phyloP scores from a whole-genome alignment of 2,888 invertebrate genomes.

The Pedicia rivosa region DNA sequence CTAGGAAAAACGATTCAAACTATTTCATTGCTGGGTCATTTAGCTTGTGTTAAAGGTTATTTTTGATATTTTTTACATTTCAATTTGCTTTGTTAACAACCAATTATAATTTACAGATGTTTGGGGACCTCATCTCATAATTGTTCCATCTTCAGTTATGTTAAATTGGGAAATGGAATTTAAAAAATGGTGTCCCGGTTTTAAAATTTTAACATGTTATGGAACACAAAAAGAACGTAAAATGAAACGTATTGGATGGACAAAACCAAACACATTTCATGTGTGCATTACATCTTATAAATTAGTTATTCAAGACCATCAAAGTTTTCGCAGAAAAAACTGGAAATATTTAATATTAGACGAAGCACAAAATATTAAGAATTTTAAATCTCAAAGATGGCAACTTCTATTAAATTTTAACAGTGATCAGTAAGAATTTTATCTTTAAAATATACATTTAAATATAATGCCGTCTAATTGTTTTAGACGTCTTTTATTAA shows the following conservation, averaged over 20 bases:
- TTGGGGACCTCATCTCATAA: conserved; percentile 98
- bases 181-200: conserved; percentile 99
- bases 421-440: conserved; percentile 54
- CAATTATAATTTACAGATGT: conserved; percentile 41
- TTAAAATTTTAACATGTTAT: conserved; percentile 97
- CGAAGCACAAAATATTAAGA: conserved; percentile 99
- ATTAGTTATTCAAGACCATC: conserved; percentile 95
- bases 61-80: conserved; percentile 10
- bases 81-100: no score
- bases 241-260: conserved; percentile 86
- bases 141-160: conserved; percentile 98
- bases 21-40: conserved; percentile 81
- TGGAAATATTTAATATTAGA: conserved; percentile 98
- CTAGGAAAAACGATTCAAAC: conserved; percentile 96
- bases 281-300: conserved; percentile 97
- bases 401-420: conserved; percentile 90
- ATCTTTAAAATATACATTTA: neutral
- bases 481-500: conserved; percentile 68
- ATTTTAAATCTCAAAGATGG: conserved; percentile 98
- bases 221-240: conserved; percentile 93
- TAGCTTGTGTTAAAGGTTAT: conserved; percentile 79
- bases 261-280: conserved; percentile 95
- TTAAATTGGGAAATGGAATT: conserved; percentile 99
- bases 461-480: neutral
- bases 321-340: conserved; percentile 89